Conservation (phyloP, 2,888 invertebrate species). For the Harmothoe impar region DNA sequence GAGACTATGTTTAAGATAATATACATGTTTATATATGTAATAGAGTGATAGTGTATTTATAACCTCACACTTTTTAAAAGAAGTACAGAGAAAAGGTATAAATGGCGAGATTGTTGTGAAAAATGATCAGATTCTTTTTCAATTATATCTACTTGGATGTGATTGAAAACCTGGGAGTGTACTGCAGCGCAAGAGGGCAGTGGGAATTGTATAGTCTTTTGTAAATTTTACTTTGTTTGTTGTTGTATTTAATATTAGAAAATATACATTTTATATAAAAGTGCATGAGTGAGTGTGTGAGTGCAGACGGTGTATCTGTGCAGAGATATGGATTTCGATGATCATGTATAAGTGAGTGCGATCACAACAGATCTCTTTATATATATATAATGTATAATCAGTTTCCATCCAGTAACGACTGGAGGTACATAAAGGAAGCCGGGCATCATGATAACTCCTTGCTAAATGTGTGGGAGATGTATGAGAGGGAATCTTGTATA, state of each 20-base stretch:
- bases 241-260: conserved; percentile 47
- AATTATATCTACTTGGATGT: conserved; percentile 8
- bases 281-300: neutral
- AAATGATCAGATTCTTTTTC: neutral
- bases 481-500: neutral
- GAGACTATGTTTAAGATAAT: neutral
- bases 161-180: neutral
- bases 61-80: conserved; percentile 43
- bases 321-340: neutral
- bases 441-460: neutral
- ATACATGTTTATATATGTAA: conserved; percentile 17
- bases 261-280: conserved; percentile 37
- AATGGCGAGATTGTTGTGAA: conserved; percentile 39
- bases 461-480: neutral
- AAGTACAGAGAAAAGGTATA: neutral
- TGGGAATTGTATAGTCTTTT: conserved; percentile 21
- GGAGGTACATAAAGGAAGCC: neutral
- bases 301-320: neutral
- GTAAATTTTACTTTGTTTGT: conserved; percentile 46
- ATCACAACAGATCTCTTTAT: neutral
- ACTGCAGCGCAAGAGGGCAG: neutral
- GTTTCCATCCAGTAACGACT: conserved; percentile 6
- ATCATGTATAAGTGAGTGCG: neutral
- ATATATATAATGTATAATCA: neutral
- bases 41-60: conserved; percentile 55